phyloP scores from a whole-genome alignment of 1,140 invertebrate species.

The Laodelphax striatellus region DNA sequence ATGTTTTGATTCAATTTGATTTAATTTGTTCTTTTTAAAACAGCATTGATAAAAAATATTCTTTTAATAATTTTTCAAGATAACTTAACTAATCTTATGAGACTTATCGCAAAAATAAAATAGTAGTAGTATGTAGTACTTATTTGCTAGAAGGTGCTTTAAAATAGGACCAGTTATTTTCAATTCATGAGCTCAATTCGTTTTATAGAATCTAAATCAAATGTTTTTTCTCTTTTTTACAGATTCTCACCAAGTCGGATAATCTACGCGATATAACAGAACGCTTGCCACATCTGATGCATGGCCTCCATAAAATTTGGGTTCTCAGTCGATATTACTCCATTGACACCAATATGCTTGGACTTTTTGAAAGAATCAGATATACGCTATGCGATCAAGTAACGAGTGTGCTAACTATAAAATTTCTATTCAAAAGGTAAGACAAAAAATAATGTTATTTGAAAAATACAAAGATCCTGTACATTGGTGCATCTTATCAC shows the following conservation, averaged over 20 bases:
- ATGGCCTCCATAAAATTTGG: conserved; percentile 75
- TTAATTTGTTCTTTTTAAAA: no score
- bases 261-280: conserved; percentile 57
- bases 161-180: no score
- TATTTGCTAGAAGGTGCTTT: no score
- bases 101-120: no score
- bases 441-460: background rate
- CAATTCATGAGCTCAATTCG: no score
- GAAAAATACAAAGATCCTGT: no score
- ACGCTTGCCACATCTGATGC: conserved; percentile 63
- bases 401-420: conserved; percentile 53
- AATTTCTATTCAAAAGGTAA: conserved; percentile 48
- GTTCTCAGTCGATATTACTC: conserved; percentile 62
- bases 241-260: conserved; percentile 58
- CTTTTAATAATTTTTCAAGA: no score
- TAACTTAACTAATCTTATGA: no score
- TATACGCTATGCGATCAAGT: conserved; percentile 67
- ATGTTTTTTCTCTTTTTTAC: conserved; percentile 12
- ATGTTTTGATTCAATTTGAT: no score
- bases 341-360: conserved; percentile 59
- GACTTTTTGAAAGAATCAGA: conserved; percentile 65
- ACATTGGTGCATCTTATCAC: no score
- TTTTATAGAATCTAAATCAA: background rate
- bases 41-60: no score
- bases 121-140: no score